Base-by-base conservation (phyloP, 2,888 invertebrate genomes). In the Cerceris rybyensis region DNA sequence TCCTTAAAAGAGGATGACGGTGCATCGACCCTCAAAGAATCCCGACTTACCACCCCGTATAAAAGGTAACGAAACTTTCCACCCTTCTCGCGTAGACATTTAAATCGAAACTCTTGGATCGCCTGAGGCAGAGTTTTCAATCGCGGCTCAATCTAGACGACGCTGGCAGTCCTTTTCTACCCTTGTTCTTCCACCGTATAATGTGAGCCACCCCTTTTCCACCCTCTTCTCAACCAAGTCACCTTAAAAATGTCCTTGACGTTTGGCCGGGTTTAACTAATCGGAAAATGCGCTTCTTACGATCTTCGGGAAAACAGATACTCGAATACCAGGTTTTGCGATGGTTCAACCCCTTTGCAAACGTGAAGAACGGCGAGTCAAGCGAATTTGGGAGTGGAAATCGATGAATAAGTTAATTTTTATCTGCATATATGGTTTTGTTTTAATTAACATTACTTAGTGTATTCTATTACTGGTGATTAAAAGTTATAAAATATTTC, bases 121-220 rank as follows among this genome's bases (percentile, higher is more conserved):
- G 90, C 91, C 87, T 77, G 83, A 80, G 88, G 91, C 90, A 75
- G 88, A 90, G 88, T 91, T 91, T 91, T 91, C 91, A 91, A 92
- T 92, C 91, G 90, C 88, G 81, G 83, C 88, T 91, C 89, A 89
- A 91, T 92, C 91, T 87, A 89, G 84, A 85, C 88, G 86, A 88
- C 86, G 68, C 79, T 78, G 75, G 72, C 71, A 84, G 75, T 79
- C 66, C 63, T 58, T 59, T 65, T 70, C 57, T 50, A 72, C 28
- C 28, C 59, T 72, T 70, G 59, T 70, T 42, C 75, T 70, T 13
- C 78, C 41, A 7, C 59, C n/a, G 4, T 28, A 28, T 28, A 1
- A 28, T 4, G 16, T 39, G 39, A 68, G 55, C 68, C 17, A 61
- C 55, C 50, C 41, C 46, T 49, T 43, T 9, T 43, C 43, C 54